Evolutionary conservation across 2,113 vertebrate species (phyloP), one percentile per base, ranked within the genome.

Genomic region (Marmota flaviventris): DNA sequence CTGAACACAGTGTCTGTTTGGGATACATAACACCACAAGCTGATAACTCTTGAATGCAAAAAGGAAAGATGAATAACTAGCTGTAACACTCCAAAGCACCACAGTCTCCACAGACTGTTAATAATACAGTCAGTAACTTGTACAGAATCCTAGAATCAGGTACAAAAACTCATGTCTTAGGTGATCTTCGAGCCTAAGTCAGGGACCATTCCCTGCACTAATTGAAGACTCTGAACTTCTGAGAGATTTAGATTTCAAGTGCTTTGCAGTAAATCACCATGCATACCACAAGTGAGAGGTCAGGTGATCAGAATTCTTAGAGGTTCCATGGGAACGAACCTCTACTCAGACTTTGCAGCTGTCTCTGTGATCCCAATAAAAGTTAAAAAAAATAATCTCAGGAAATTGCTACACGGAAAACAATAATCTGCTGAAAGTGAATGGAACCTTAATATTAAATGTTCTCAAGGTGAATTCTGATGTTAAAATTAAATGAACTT

Each of bases 1-100:
- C 20, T 85, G 83, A 67, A 89, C 17, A 91, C 4, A 82, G 61
- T 61, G 93, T 92, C 73, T 77, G 37, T 58, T 96, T 89, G 42
- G 67, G 34, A 5, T 42, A 67, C 5, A 27, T 20, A 89, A 94
- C 20, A n/a, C 25, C 22, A 69, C 7, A 75, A 94, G 77, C 17
- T 85, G 45, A 25, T 61, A 73, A 48, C 29, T 85, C 65, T 91
- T 48, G 20, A 72, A 82, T 77, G 3, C 10, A 91, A 81, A 87
- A 95, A 94, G 5, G 48, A 39, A 84, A 29, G 72, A 75, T 76
- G 56, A 63, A 42, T 73, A 94, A 67, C 45, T 84, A 12, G 4
- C 5, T 85, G 16, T 29, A 63, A 58, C 39, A 48, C n/a, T 81
- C 25, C 27, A 72, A 5, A 91, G 25, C 27, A 61, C 37, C 67